These are phyloP conservation scores for Fregetta grallaria DNA, from an alignment of 2,113 vertebrate genomes.

Conservation along the genomic window DNA sequence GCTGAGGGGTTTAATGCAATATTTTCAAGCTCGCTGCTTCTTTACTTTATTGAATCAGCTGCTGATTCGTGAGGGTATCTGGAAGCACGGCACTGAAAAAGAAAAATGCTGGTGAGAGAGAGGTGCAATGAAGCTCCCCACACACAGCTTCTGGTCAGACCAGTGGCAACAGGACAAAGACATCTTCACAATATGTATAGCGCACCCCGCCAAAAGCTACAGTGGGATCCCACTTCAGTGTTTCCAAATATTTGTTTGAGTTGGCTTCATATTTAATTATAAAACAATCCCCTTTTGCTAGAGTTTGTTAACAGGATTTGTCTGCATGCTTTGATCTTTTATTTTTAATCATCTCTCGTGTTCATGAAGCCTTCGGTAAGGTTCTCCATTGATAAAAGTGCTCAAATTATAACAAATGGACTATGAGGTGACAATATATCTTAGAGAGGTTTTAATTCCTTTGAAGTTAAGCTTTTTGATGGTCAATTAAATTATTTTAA, in stretches of 20 bases:
- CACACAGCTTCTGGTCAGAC: neutral
- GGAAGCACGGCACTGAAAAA: neutral
- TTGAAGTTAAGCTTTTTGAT: conserved; percentile 24
- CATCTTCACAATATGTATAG: accelerated
- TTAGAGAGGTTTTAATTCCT: neutral
- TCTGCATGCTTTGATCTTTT: conserved; percentile 25
- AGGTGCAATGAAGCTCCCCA: neutral
- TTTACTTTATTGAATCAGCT: neutral
- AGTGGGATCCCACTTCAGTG: neutral
- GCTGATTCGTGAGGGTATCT: neutral
- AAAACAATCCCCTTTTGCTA: neutral
- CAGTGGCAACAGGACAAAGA: neutral
- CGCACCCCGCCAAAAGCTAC: neutral
- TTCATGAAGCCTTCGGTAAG: conserved; percentile 18
- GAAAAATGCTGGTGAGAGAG: neutral
- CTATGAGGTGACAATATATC: neutral
- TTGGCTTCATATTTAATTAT: conserved; percentile 8
- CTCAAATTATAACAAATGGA: neutral
- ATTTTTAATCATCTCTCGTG: neutral
- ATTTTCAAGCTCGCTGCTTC: neutral
- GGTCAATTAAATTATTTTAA: conserved; percentile 1
- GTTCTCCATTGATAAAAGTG: neutral
- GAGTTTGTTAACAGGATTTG: conserved; percentile 33
- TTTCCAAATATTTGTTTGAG: conserved; percentile 20
- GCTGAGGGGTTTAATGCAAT: neutral